Conservation (phyloP, 2,888 invertebrate genomes). For the Cordilura impudica region DNA sequence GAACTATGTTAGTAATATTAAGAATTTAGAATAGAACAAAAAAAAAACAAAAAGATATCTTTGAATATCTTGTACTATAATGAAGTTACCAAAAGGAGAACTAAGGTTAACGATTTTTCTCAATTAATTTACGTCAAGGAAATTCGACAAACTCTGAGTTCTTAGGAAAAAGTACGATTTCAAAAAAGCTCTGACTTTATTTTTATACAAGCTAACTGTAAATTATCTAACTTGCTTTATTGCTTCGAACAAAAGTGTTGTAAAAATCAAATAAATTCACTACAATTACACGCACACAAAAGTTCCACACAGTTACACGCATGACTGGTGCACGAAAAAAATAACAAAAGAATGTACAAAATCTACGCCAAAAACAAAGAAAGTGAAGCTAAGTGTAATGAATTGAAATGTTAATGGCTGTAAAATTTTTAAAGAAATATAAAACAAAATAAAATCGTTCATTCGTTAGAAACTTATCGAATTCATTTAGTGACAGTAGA, state of each 20-base stretch:
- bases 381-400: constrained; percentile 50
- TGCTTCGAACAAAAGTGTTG: background rate
- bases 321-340: background rate
- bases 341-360: background rate
- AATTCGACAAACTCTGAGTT: no score
- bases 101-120: no score
- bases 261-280: background rate
- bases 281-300: background rate
- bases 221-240: background rate
- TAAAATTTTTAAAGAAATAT: constrained; percentile 22
- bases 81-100: no score
- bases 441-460: constrained; percentile 5
- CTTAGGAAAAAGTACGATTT: no score
- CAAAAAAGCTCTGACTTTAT: no score
- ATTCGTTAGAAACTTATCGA: constrained; percentile 1
- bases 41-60: no score
- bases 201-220: background rate
- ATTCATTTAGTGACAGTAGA: constrained; percentile 29
- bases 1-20: no score
- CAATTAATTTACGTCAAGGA: no score
- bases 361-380: constrained; percentile 13
- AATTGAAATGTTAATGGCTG: constrained; percentile 49
- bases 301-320: background rate
- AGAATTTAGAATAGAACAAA: no score
- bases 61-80: no score